Conservation (phyloP, 2,888 invertebrate species). For the Ypsolopha scabrella region DNA sequence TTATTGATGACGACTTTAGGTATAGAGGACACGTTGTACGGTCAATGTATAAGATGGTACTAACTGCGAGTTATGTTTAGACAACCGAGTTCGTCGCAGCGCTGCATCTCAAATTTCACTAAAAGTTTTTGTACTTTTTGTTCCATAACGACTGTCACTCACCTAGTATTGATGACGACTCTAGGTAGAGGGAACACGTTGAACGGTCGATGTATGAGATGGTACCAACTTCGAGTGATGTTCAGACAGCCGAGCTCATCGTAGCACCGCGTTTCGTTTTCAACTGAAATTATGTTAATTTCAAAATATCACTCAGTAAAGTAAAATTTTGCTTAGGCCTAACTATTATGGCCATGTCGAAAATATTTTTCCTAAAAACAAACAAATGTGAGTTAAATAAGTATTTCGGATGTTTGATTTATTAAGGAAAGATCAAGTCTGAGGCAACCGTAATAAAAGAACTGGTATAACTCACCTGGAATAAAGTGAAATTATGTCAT, state of each 20-base stretch:
- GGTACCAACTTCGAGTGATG: conserved; percentile 79
- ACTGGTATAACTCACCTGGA: no score
- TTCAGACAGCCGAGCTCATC: conserved; percentile 78
- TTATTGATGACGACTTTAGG: conserved; percentile 77
- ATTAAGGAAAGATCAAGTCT: no score
- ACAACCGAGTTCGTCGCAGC: conserved; percentile 79
- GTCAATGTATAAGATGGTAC: conserved; percentile 77
- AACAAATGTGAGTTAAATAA: no score
- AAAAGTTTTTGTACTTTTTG: conserved; percentile 6
- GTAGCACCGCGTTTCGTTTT: conserved; percentile 77
- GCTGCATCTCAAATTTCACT: conserved; percentile 71
- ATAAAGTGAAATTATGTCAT: no score
- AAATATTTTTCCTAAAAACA: no score
- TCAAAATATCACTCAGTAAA: no score
- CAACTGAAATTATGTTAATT: conserved; percentile 44
- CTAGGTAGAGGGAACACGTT: conserved; percentile 78
- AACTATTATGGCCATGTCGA: no score
- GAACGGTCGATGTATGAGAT: conserved; percentile 76
- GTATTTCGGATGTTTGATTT: no score
- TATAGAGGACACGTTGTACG: conserved; percentile 78
- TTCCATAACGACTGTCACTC: no score
- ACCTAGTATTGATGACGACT: conserved; percentile 73
- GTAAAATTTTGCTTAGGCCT: no score
- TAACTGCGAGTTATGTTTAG: conserved; percentile 77
- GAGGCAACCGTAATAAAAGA: no score